Conservation (phyloP, 2,888 invertebrate genomes). For the Nymphalis polychloros region DNA sequence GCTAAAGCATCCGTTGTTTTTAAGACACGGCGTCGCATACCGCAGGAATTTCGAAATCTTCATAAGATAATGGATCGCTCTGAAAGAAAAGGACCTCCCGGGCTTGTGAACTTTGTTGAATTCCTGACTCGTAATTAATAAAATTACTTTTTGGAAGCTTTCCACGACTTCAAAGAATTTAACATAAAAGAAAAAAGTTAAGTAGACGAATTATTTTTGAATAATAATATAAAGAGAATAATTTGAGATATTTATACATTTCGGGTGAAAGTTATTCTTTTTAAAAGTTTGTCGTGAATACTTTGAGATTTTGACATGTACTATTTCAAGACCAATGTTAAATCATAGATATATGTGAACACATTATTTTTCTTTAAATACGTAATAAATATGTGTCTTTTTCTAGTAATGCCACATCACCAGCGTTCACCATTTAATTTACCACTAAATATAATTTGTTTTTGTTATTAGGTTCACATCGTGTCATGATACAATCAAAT, state of each 20-base stretch:
- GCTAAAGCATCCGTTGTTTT: constrained; percentile 41
- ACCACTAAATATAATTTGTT: too few relatives aligned
- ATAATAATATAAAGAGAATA: constrained; percentile 72
- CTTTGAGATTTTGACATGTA: constrained; percentile 14
- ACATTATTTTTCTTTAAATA: too few relatives aligned
- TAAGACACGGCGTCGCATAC: constrained; percentile 53
- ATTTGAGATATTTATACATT: constrained; percentile 75
- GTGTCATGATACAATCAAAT: too few relatives aligned
- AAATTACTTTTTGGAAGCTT: constrained; percentile 82
- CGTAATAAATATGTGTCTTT: too few relatives aligned
- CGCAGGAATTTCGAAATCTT: constrained; percentile 80
- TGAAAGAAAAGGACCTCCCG: constrained; percentile 77
- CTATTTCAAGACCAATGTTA: background rate
- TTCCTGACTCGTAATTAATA: constrained; percentile 82
- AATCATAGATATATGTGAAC: too few relatives aligned
- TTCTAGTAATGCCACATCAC: too few relatives aligned
- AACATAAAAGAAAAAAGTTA: constrained; percentile 80
- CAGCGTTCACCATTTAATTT: too few relatives aligned
- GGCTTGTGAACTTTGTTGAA: constrained; percentile 78
- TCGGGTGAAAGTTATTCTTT: constrained; percentile 55
- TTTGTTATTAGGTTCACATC: too few relatives aligned
- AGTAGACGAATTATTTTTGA: constrained; percentile 81
- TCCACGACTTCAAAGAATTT: constrained; percentile 81
- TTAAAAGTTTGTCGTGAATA: constrained; percentile 28
- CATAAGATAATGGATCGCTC: constrained; percentile 81